Conservation (phyloP, 1,140 invertebrate species). For the Lepidostoma basale region DNA sequence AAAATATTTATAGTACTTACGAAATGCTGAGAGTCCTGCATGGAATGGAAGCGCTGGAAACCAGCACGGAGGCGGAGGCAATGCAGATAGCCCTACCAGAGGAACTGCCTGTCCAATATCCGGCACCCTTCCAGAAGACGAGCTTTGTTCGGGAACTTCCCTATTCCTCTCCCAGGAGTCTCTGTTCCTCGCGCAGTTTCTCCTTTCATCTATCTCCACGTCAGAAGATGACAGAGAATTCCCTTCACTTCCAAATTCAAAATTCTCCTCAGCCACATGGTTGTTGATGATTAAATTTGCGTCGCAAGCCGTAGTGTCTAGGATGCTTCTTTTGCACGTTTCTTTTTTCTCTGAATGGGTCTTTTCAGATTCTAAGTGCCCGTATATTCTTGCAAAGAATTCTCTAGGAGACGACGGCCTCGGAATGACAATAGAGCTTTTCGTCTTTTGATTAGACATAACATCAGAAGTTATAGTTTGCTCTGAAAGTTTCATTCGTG, state of each 20-base stretch:
- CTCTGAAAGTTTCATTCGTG: too few relatives aligned
- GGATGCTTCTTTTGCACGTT: not conserved
- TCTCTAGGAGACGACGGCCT: slow-evolving; percentile 68
- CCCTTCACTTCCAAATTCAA: slow-evolving; percentile 47
- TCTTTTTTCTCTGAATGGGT: slow-evolving; percentile 27
- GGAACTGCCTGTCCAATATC: slow-evolving; percentile 48
- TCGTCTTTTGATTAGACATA: not conserved
- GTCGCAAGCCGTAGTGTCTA: not conserved
- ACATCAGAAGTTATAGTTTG: too few relatives aligned
- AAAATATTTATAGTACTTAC: too few relatives aligned
- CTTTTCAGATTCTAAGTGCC: slow-evolving; percentile 60
- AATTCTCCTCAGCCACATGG: slow-evolving; percentile 32
- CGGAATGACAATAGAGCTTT: slow-evolving; percentile 33
- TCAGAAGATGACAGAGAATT: slow-evolving; percentile 55
- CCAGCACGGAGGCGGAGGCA: slow-evolving; percentile 32
- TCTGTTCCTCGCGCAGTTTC: slow-evolving; percentile 11
- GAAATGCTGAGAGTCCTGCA: slow-evolving; percentile 66
- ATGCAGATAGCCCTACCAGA: slow-evolving; percentile 50
- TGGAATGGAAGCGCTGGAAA: slow-evolving; percentile 57
- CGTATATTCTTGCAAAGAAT: slow-evolving; percentile 71
- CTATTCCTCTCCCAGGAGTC: slow-evolving; percentile 39
- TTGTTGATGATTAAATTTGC: slow-evolving; percentile 39
- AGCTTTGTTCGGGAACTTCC: slow-evolving; percentile 53
- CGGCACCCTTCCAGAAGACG: not conserved
- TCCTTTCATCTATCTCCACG: slow-evolving; percentile 54